These are phyloP conservation scores for Enteromius viviparus DNA, from an alignment of 2,797 vertebrate genomes.

Conservation along the genomic window DNA sequence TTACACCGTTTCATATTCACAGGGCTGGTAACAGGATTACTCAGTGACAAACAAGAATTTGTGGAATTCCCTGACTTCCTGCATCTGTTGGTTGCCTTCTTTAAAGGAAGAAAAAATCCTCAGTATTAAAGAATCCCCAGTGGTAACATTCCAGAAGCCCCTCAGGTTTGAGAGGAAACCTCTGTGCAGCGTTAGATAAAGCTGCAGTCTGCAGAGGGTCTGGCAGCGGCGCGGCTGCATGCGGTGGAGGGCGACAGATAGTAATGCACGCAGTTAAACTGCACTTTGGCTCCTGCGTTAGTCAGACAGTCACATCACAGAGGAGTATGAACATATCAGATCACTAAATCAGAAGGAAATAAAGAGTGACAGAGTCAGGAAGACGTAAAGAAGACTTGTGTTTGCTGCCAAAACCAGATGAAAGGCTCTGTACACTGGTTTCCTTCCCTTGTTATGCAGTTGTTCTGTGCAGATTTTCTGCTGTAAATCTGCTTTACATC, in stretches of 20 bases:
- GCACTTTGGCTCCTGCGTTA: constrained; percentile 49
- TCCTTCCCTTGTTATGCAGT: constrained; percentile 47
- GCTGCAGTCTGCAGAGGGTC: constrained; percentile 65
- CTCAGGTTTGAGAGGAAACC: constrained; percentile 76
- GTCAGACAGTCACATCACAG: constrained; percentile 50
- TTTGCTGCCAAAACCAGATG: constrained; percentile 55
- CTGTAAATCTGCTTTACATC: constrained; percentile 67
- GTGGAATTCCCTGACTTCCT: constrained; percentile 82
- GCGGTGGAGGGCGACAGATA: constrained; percentile 63
- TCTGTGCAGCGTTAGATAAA: constrained; percentile 78
- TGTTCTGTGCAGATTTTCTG: constrained; percentile 56
- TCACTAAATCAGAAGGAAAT: constrained; percentile 16
- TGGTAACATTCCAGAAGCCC: constrained; percentile 77
- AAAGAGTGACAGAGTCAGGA: constrained; percentile 6
- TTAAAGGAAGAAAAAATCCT: constrained; percentile 56
- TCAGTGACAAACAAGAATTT: constrained; percentile 81
- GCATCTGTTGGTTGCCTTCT: constrained; percentile 74
- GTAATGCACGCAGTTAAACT: constrained; percentile 60
- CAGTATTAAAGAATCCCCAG: constrained; percentile 67
- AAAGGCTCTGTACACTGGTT: constrained; percentile 63
- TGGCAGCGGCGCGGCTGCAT: constrained; percentile 58
- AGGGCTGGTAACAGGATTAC: constrained; percentile 84
- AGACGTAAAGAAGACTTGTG: constrained; percentile 15
- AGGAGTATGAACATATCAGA: constrained; percentile 45
- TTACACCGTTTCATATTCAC: constrained; percentile 79